Conservation (phyloP, 2,113 vertebrate species). For the Asarcornis scutulata region DNA sequence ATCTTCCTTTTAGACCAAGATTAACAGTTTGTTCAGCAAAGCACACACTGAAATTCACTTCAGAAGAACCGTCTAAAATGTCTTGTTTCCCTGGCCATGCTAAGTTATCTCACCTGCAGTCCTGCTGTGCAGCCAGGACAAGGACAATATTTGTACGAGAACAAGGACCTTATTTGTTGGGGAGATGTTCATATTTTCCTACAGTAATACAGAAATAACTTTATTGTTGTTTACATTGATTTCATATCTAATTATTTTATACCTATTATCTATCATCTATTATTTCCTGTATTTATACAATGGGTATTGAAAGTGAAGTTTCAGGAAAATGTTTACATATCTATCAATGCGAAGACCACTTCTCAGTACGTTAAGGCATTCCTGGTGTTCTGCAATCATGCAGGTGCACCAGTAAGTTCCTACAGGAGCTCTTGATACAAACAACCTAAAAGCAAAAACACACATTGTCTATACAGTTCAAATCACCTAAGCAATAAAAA, state of each 20-base stretch:
- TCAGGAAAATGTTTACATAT: background rate
- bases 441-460: background rate
- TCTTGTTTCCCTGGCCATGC: background rate
- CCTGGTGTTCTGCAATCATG: background rate
- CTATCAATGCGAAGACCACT: background rate
- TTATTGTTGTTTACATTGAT: background rate
- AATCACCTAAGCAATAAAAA: background rate
- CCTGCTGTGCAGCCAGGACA: background rate
- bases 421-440: background rate
- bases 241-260: background rate
- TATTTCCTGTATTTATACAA: background rate
- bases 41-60: background rate
- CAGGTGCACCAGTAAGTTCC: background rate
- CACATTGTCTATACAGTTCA: background rate
- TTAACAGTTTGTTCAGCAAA: background rate
- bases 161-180: background rate
- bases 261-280: background rate
- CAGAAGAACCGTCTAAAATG: background rate
- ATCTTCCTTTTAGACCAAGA: background rate
- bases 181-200: background rate
- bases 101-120: background rate
- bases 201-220: background rate
- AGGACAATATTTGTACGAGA: background rate
- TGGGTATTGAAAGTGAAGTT: background rate
- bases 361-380: background rate